Evolutionary conservation across 2,113 vertebrate genomes (phyloP), one percentile per base, ranked within the genome.

Genomic region (Bothrops jararaca): DNA sequence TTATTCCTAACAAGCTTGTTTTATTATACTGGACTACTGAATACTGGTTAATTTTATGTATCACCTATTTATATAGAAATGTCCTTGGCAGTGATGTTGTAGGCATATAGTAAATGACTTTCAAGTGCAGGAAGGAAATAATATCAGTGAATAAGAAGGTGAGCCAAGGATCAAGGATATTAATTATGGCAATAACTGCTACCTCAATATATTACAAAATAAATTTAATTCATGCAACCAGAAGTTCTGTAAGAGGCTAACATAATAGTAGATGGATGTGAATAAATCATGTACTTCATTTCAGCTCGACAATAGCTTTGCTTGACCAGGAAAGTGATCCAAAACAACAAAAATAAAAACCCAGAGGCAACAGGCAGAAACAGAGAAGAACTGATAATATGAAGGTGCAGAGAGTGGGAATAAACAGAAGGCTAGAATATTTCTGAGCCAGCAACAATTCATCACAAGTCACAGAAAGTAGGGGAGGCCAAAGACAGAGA

Each of bases 1-100:
- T 93, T 95, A 97, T 95, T 96, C 95, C 95, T 56, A 12, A 90
- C 9, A 95, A 95, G 69, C 88, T 88, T 89, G 88, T 92, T 95
- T 93, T 64, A 95, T 95, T 96, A 94, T 95, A 93, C 85, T 91
- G n/a, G 45, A 87, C 86, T 95, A 94, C 86, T n/a, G 94, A 93
- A 94, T 39, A n/a, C 95, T 94, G 95, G 92, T 96, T 94, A 93
- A 85, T 23, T 92, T 52, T 92, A 91, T 23, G 92, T 91, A 85
- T 29, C 26, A 86, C 95, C 96, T 94, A 54, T 89, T 93, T 52
- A 93, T 89, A 95, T 93, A 93, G 92, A 93, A 13, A 87, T 95
- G 69, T 91, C 93, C 92, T 80, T 64, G 93, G 93, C 91, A 93
- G 89, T 18, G 39, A 95, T 88, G 94, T 91, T 90, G 92, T 86